These are phyloP conservation scores for Jacana jacana DNA, from an alignment of 2,113 vertebrate genomes.

Conservation along the genomic window DNA sequence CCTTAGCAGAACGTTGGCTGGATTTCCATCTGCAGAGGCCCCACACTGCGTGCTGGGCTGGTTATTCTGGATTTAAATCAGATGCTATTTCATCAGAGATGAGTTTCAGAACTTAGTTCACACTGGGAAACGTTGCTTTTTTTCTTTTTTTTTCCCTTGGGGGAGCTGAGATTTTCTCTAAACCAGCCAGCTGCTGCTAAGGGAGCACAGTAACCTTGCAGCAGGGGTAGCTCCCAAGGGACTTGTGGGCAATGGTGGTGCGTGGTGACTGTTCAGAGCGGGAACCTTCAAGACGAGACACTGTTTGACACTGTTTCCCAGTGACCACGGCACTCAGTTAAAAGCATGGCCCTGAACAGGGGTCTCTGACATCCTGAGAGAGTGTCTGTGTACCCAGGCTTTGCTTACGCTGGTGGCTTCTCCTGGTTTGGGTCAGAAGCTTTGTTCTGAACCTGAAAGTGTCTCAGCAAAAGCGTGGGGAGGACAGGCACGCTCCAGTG, in stretches of 20 bases:
- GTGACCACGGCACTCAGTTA: background rate
- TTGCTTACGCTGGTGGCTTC: background rate
- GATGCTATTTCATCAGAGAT: background rate
- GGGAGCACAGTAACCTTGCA: fast-evolving
- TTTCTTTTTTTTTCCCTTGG: background rate
- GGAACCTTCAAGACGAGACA: background rate
- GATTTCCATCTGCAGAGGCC: background rate
- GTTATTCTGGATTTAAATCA: background rate
- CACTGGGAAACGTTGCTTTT: fast-evolving
- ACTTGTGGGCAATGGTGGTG: too few relatives aligned
- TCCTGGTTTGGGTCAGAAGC: too few relatives aligned
- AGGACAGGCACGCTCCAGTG: background rate
- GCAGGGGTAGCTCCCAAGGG: background rate
- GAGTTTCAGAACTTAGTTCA: background rate
- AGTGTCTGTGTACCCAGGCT: background rate
- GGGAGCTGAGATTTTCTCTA: background rate
- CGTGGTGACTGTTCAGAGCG: fast-evolving
- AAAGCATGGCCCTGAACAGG: background rate
- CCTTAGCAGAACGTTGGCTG: background rate
- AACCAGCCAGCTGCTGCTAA: fast-evolving
- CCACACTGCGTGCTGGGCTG: fast-evolving
- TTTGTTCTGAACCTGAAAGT: background rate
- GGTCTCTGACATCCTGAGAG: fast-evolving
- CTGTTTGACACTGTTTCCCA: fast-evolving
- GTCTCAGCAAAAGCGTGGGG: background rate